phyloP scores from a whole-genome alignment of 2,888 invertebrate genomes.

The Pilophorus perplexus region DNA sequence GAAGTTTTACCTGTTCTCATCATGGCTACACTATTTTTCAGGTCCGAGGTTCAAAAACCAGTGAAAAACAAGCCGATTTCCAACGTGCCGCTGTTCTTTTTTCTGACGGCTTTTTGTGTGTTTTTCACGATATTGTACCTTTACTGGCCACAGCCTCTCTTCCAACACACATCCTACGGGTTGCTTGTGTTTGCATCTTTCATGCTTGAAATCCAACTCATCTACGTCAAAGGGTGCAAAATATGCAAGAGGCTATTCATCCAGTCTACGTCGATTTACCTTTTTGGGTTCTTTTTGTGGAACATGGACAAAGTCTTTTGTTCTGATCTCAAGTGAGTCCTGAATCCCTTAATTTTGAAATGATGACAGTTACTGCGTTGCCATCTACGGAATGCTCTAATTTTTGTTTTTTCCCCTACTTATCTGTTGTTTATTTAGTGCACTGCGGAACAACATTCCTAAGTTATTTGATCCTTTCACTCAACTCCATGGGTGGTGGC shows the following conservation, averaged over 20 bases:
- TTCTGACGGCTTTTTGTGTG: conserved; percentile 45
- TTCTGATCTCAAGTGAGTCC: conserved; percentile 50
- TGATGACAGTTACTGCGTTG: background rate
- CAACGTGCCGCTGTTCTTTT: conserved; percentile 44
- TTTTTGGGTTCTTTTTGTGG: conserved; percentile 54
- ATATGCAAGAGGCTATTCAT: conserved; percentile 48
- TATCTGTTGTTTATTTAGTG: conserved; percentile 44
- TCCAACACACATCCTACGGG: conserved; percentile 53
- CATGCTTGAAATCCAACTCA: conserved; percentile 47
- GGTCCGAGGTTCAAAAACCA: conserved; percentile 44
- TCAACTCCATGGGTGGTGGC: conserved; percentile 57
- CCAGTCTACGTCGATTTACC: conserved; percentile 50
- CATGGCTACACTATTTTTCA: no score
- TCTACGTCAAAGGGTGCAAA: conserved; percentile 46
- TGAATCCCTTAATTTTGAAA: conserved; percentile 1
- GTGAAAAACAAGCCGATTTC: conserved; percentile 40
- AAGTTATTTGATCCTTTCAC: conserved; percentile 51
- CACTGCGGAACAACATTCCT: conserved; percentile 48
- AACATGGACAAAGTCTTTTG: conserved; percentile 55
- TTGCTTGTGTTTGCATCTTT: conserved; percentile 50
- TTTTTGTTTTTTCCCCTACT: background rate
- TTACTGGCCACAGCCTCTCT: conserved; percentile 50
- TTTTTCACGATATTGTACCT: conserved; percentile 48
- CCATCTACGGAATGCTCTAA: background rate
- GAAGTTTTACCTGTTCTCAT: no score